Base-by-base conservation (phyloP, 30 jellyfish, hydroid and myxozoan species). In the Hydractinia symbiolongicarpus region DNA sequence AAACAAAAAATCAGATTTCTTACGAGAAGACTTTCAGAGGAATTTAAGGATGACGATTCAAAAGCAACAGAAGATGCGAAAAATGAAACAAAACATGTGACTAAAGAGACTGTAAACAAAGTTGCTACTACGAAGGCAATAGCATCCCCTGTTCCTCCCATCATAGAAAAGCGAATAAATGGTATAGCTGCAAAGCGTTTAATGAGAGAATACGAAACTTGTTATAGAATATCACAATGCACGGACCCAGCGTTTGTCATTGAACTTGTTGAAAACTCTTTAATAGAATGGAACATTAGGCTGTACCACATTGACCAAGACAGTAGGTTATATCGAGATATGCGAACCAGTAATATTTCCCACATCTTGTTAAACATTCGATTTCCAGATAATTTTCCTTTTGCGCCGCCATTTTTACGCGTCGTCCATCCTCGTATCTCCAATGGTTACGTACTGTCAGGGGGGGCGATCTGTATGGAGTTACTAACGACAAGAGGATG, bases 391-490 rank as follows among this genome's bases (percentile, higher is more conserved):
- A 81, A 84, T 55, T 89, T 89, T 84, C 96, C 96, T 16, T 89
- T 89, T 53, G 71, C 86, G 6, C 96, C 96, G 4, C 96, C 96
- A 16, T 89, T 89, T 57, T 79, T 89, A 91, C 66, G 96, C 53
- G 96, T 89, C 17, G 96, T 89, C 8, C 58, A 73, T 19, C 96
- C 96, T 9, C 81, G 86, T 58, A 89, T 89, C 54, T 83, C 76
- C 4, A 93, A 93, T 11, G 96, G 96, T 5, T 89, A 82, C 68
- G 89, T 89, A 52, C 73, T 89, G 72, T 86, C 81, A 73, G 96
- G 96, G 20, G 96, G 96, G 5, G 96, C 96, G n/a, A 89, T 89
- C 49, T 89, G 96, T 84, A 89, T 89, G 96, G 96, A 89, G 83
- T 84, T 89, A 55, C 88, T 89, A 5, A 89, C 96, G 4, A 88